A percentile compares a stretch with the other conserved stretches of the same genome.
phyloP scores from a whole-genome alignment of 2,113 vertebrate species.

The Protomyctophum bolini region DNA sequence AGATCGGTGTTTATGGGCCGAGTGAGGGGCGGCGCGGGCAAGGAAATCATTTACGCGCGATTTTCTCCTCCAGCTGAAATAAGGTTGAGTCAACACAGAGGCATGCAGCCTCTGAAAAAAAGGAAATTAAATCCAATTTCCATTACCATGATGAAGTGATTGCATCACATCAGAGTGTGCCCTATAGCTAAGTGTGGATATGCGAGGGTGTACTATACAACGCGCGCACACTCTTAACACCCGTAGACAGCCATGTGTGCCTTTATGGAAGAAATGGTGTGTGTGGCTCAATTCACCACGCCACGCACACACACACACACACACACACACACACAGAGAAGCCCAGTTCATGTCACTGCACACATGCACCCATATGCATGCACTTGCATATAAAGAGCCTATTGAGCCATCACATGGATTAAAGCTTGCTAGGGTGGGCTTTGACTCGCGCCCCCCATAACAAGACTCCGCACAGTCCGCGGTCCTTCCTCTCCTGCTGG shows the following conservation, averaged over 20 bases:
- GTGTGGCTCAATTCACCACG: slow-evolving; percentile 31
- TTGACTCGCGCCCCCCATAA: slow-evolving; percentile 63
- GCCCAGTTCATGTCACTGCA: not conserved
- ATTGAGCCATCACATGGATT: slow-evolving; percentile 67
- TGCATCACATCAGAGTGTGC: slow-evolving; percentile 57
- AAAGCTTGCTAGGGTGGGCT: slow-evolving; percentile 59
- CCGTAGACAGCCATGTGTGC: slow-evolving; percentile 30
- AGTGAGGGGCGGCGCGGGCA: slow-evolving; percentile 47
- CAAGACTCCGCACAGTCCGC: slow-evolving; percentile 26
- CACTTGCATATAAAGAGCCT: slow-evolving; percentile 46
- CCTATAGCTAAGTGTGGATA: slow-evolving; percentile 43
- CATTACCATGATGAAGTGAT: slow-evolving; percentile 67
- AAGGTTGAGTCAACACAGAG: slow-evolving; percentile 44
- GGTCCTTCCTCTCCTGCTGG: slow-evolving; percentile 45
- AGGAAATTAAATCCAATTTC: slow-evolving; percentile 68
- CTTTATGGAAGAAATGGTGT: slow-evolving; percentile 43
- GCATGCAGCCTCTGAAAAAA: slow-evolving; percentile 29
- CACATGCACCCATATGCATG: slow-evolving; percentile 1
- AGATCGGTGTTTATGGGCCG: slow-evolving; percentile 66
- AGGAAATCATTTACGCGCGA: slow-evolving; percentile 56
- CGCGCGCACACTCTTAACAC: slow-evolving; percentile 37
- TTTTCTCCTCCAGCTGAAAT: slow-evolving; percentile 51
- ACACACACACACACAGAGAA: slow-evolving; percentile 34
- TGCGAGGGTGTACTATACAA: slow-evolving; percentile 38
- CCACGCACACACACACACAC: slow-evolving; percentile 17